Percentiles rank a stretch among this genome's conserved stretches.
Evolutionary conservation across 2,888 invertebrate genomes (phyloP).

Genomic region (Allophyes oxyacanthae): DNA sequence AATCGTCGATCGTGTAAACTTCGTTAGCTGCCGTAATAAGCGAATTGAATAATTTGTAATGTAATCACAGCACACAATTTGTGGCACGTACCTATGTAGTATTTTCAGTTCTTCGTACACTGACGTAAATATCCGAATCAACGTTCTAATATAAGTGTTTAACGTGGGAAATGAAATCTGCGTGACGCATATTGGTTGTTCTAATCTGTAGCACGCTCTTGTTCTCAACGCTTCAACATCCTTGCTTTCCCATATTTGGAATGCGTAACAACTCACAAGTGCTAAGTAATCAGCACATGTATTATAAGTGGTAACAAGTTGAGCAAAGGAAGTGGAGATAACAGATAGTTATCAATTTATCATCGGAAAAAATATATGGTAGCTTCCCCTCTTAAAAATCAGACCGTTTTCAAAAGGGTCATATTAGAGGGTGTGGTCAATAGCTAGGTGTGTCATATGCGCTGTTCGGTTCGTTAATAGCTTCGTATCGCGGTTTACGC

Average conservation of each 20-base stretch:
- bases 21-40: slow-evolving; percentile 37
- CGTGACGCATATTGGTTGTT: slow-evolving; percentile 34
- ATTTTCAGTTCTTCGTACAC: slow-evolving; percentile 31
- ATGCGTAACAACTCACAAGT: slow-evolving; percentile 24
- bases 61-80: slow-evolving; percentile 40
- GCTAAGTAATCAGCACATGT: slow-evolving; percentile 39
- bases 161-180: slow-evolving; percentile 30
- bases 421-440: slow-evolving; percentile 8
- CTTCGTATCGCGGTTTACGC: slow-evolving; percentile 19
- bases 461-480: slow-evolving; percentile 16
- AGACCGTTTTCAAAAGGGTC: slow-evolving; percentile 11
- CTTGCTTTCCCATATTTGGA: slow-evolving; percentile 47
- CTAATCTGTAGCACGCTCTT: slow-evolving; percentile 41
- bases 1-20: slow-evolving; percentile 53
- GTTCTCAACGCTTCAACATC: slow-evolving; percentile 29
- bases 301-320: slow-evolving; percentile 30
- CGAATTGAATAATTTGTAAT: slow-evolving; percentile 57
- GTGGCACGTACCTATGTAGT: slow-evolving; percentile 29
- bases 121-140: slow-evolving; percentile 33
- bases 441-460: slow-evolving; percentile 26
- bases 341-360: slow-evolving; percentile 33
- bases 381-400: slow-evolving; percentile 22
- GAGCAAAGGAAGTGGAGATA: slow-evolving; percentile 34
- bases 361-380: slow-evolving; percentile 32
- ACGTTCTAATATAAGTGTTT: slow-evolving; percentile 12